These are phyloP conservation scores for Leiothrix lutea DNA, from an alignment of 2,113 vertebrate species.

Conservation along the genomic window DNA sequence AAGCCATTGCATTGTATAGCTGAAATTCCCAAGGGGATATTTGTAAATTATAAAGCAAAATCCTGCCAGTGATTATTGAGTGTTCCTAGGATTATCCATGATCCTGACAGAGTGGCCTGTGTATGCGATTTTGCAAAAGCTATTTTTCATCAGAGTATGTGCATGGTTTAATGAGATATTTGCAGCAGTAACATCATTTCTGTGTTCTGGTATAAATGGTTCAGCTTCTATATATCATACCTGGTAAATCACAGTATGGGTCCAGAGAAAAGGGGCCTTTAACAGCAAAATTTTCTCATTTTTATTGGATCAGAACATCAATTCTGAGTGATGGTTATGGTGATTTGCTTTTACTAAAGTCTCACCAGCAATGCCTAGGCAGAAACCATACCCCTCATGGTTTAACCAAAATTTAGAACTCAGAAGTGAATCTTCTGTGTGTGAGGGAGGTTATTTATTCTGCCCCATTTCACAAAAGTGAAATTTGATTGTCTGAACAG, in stretches of 20 bases:
- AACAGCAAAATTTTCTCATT: neutral
- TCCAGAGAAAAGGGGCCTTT: neutral
- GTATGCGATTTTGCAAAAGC: conserved; percentile 6
- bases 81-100: conserved; percentile 13
- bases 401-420: neutral
- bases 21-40: neutral
- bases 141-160: neutral
- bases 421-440: neutral
- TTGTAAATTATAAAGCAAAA: neutral
- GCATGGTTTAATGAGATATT: neutral
- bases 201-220: neutral
- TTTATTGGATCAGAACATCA: neutral
- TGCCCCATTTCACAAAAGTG: neutral
- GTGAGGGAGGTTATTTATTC: neutral
- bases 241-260: neutral
- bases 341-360: neutral
- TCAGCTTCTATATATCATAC: neutral
- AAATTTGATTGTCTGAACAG: neutral
- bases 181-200: neutral
- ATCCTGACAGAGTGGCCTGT: neutral
- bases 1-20: neutral
- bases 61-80: neutral
- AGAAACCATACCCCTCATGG: neutral
- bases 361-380: neutral
- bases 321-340: neutral